Base-by-base conservation (phyloP, 2,113 vertebrate genomes). In the Hippoglossus stenolepis region DNA sequence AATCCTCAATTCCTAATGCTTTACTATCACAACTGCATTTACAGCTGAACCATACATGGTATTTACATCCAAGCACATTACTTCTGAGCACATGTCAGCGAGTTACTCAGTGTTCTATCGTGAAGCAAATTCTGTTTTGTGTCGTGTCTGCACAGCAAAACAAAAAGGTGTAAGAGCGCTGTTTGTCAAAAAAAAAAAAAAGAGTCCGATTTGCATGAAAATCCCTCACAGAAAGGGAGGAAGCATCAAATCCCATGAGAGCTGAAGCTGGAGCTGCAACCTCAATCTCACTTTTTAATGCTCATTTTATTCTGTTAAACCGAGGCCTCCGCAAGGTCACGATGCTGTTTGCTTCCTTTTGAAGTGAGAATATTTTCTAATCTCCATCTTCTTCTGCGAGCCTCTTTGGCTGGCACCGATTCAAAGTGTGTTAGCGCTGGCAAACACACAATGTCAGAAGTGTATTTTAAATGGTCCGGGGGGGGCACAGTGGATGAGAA, bases 371-470 rank as follows among this genome's bases (percentile, higher is more conserved):
- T 43, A 38, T 38, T 38, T 9, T 60, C 40, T 75, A 61, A 69
- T 84, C 65, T 73, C 24, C 15, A 17, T 68, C 3, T 64, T 35
- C 26, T 61, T 35, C 58, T n/a, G 2, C 0, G 2, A 18, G 56
- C 45, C 24, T 57, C n/a, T 70, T 56, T 70, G 24, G 13, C 53
- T 72, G 75, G 26, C 47, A 62, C 40, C 4, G 4, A 21, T 70
- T 79, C 79, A 80, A 53, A 75, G 26, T 65, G 43, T 73, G 79
- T 2, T 14, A 70, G 47, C 62, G 47, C 60, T 40, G 63, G 77
- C 66, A 87, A 75, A 84, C n/a, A 72, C 47, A 60, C 77, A 74
- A 64, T 75, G 75, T 83, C 74, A 77, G 53, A 80, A 69, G 59
- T 61, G 76, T 73, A 85, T 80, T n/a, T n/a, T 51, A 51, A 51